These are phyloP conservation scores for Cataglyphis livida DNA, from an alignment of 2,888 invertebrate species.

Conservation along the genomic window DNA sequence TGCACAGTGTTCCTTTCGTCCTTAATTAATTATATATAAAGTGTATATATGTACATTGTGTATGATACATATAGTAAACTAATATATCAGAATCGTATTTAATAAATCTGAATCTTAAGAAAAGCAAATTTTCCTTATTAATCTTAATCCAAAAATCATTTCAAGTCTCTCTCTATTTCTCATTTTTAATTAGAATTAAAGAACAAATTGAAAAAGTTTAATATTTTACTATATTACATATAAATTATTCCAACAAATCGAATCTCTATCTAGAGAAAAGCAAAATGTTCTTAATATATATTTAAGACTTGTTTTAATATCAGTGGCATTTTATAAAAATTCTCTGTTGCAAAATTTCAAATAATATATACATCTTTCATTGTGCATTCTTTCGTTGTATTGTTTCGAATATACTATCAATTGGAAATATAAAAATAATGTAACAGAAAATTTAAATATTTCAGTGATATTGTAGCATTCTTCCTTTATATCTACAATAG, in stretches of 20 bases:
- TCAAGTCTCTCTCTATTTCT: neutral
- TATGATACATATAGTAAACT: conserved; percentile 82
- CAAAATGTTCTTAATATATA: neutral
- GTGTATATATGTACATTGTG: conserved; percentile 85
- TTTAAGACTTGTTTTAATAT: neutral
- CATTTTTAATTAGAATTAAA: neutral
- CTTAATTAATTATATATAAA: conserved; percentile 71
- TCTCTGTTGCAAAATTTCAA: neutral
- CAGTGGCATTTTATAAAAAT: neutral
- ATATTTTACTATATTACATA: neutral
- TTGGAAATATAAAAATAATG: neutral
- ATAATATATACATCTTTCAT: neutral
- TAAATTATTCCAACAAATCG: neutral
- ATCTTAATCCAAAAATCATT: neutral
- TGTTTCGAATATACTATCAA: neutral
- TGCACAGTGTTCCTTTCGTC: conserved; percentile 70
- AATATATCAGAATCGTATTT: conserved; percentile 83
- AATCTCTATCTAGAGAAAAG: neutral
- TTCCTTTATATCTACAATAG: neutral
- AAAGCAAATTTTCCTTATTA: neutral
- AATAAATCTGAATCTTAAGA: conserved; percentile 78
- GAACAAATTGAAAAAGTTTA: neutral
- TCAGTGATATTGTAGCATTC: neutral
- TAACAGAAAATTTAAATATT: conserved; percentile 3
- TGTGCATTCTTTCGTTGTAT: neutral